Percentiles rank a stretch among this genome's conserved stretches.
Conservation (phyloP, 2,113 vertebrate genomes). For the Ceratotherium simum region DNA sequence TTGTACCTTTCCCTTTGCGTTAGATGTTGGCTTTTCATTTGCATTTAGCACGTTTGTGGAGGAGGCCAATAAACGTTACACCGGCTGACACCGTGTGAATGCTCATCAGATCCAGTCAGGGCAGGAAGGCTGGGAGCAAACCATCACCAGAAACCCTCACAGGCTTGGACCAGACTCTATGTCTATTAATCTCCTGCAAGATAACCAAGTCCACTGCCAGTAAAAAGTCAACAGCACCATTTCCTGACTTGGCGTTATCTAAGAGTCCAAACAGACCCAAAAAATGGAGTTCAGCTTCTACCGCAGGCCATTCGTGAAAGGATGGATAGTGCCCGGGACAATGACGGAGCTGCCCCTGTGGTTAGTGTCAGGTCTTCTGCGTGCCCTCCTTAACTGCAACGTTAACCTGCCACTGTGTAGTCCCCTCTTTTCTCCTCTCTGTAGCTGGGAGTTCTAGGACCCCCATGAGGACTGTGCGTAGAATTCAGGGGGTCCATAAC, state of each 20-base stretch:
- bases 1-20: conserved; percentile 16
- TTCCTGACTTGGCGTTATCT: conserved; percentile 58
- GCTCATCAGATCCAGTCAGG: not conserved
- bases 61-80: conserved; percentile 32
- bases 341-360: not conserved
- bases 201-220: conserved; percentile 56
- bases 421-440: not conserved
- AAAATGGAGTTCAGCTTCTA: conserved; percentile 34
- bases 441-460: not conserved
- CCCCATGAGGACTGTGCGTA: not conserved
- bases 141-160: not conserved
- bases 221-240: conserved; percentile 43
- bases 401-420: not conserved
- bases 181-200: conserved; percentile 59
- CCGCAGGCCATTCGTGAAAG: not conserved
- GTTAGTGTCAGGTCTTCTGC: not conserved
- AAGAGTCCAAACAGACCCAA: conserved; percentile 4
- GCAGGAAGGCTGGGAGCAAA: conserved; percentile 46
- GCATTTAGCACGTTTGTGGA: conserved; percentile 59
- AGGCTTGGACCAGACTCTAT: conserved; percentile 39
- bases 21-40: conserved; percentile 60
- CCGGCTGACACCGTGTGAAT: conserved; percentile 3
- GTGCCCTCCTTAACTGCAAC: not conserved
- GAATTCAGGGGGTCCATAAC: not conserved
- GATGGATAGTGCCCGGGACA: not conserved